phyloP scores from a whole-genome alignment of 2,888 invertebrate species.

The Liopterus haemorrhoidalis region DNA sequence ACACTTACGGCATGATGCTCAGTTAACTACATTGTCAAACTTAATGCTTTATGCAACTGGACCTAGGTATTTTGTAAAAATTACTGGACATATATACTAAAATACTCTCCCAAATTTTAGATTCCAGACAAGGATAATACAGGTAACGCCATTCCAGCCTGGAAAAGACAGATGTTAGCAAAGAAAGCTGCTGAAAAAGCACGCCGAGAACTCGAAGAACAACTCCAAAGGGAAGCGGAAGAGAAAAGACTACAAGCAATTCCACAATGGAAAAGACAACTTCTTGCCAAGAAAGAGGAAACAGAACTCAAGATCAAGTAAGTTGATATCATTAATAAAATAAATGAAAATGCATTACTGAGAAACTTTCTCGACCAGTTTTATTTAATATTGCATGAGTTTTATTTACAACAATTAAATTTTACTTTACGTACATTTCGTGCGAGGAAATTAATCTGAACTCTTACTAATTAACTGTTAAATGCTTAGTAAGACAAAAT shows the following conservation, averaged over 20 bases:
- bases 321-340: slow-evolving; percentile 32
- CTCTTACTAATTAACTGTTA: not conserved
- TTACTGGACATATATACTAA: too few species aligned
- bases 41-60: too few species aligned
- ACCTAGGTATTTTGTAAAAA: too few species aligned
- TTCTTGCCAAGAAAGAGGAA: slow-evolving; percentile 75
- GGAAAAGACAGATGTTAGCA: slow-evolving; percentile 94
- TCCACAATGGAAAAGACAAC: slow-evolving; percentile 90
- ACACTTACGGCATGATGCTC: too few species aligned
- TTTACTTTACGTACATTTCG: not conserved
- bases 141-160: slow-evolving; percentile 84
- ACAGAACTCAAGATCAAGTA: slow-evolving; percentile 72
- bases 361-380: too few species aligned
- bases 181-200: slow-evolving; percentile 91
- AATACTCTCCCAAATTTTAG: slow-evolving; percentile 50
- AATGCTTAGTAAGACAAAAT: not conserved
- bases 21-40: too few species aligned
- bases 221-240: slow-evolving; percentile 76
- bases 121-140: slow-evolving; percentile 84
- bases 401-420: not conserved
- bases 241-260: slow-evolving; percentile 78
- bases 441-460: not conserved
- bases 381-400: too few species aligned
- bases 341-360: slow-evolving; percentile 1
- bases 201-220: slow-evolving; percentile 81